Evolutionary conservation across 2,797 vertebrate species (phyloP).

Genomic region (Cyprinella venusta): DNA sequence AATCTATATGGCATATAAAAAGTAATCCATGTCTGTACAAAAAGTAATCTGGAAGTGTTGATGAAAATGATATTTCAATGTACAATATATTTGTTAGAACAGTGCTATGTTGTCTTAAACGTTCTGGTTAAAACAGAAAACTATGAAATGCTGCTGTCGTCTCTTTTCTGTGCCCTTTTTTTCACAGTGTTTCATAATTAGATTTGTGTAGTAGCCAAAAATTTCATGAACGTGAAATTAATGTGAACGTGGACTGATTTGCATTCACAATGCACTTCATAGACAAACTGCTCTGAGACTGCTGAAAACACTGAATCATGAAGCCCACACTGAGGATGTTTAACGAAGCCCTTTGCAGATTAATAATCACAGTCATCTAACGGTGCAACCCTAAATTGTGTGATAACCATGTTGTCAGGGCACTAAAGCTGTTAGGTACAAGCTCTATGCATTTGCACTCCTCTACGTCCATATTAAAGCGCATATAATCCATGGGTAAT

Average conservation of each 20-base stretch:
- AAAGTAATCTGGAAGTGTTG: too few relatives aligned
- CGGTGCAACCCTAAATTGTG: background rate
- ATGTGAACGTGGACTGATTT: background rate
- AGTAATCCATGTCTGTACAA: too few relatives aligned
- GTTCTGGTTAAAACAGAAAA: background rate
- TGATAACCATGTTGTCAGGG: background rate
- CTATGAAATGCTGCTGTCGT: background rate
- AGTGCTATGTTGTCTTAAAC: background rate
- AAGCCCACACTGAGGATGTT: background rate
- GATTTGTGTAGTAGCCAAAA: background rate
- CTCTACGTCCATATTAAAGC: background rate
- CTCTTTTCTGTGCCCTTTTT: background rate
- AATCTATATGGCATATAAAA: too few relatives aligned
- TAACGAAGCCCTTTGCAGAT: background rate
- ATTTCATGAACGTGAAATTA: background rate
- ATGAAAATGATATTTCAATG: background rate
- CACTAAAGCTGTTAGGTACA: background rate
- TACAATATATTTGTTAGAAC: background rate
- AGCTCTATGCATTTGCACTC: background rate
- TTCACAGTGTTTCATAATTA: background rate
- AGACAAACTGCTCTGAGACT: background rate
- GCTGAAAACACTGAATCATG: background rate
- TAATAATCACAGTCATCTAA: too few relatives aligned
- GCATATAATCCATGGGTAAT: conserved; percentile 4
- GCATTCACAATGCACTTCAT: background rate